phyloP scores from a whole-genome alignment of 2,888 invertebrate species.

The Xanthostigma xanthostigma region DNA sequence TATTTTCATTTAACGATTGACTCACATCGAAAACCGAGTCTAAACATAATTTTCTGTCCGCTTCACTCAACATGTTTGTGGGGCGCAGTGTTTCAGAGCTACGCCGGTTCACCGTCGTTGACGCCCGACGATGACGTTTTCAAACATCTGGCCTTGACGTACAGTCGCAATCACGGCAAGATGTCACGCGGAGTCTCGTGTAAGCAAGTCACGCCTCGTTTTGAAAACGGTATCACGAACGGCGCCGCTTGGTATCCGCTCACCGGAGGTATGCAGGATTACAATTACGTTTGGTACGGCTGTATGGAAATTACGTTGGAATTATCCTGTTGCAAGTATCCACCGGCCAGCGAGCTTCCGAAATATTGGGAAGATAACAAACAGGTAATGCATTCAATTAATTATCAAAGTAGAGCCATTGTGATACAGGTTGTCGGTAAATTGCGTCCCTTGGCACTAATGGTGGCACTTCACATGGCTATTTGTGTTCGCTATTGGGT shows the following conservation, averaged over 20 bases:
- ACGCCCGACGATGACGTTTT: conserved; percentile 90
- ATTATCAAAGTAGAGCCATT: neutral
- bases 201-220: conserved; percentile 57
- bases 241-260: conserved; percentile 89
- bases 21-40: neutral
- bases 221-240: conserved; percentile 83
- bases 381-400: conserved; percentile 37
- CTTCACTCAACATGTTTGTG: conserved; percentile 1
- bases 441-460: too few relatives aligned
- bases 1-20: too few relatives aligned
- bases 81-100: conserved; percentile 67
- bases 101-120: conserved; percentile 63
- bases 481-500: too few relatives aligned
- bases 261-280: conserved; percentile 88
- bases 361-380: conserved; percentile 83
- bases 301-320: conserved; percentile 93
- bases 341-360: conserved; percentile 60
- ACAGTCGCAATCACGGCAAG: conserved; percentile 75
- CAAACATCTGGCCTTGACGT: conserved; percentile 67
- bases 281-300: conserved; percentile 84
- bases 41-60: neutral
- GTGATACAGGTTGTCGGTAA: too few relatives aligned
- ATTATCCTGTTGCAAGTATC: conserved; percentile 89
- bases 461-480: too few relatives aligned
- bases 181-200: conserved; percentile 79